Base-by-base conservation (phyloP, 2,113 vertebrate genomes). In the Ailurus styani region DNA sequence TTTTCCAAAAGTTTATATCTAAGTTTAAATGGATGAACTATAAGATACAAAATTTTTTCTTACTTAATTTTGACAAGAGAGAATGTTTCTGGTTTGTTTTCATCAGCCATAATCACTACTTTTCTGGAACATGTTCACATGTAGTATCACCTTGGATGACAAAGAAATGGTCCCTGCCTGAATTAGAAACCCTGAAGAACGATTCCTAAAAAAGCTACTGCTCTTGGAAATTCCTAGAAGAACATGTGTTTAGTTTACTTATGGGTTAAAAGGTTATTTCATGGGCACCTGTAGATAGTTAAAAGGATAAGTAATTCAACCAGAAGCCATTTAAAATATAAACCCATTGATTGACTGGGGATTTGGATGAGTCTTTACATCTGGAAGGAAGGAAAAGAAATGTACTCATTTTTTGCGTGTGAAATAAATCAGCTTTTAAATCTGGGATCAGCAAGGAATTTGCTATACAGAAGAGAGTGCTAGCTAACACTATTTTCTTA, bases 341-440 rank as follows among this genome's bases (percentile, higher is more conserved):
- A 86, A 77, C 31, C 37, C 31, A 45, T 60, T 90, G 47, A 96
- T 68, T 91, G 60, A 97, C 18, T 87, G 34, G 87, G 42, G 62
- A 90, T 97, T 84, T 95, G 23, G 40, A 64, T 83, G 66, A 90
- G 14, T 72, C 78, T 73, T 95, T 75, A 79, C 31, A 92, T 84
- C 50, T 93, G 62, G 10, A 96, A 82, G 29, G 50, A 73, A 91
- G 14, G 21, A 52, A 11, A n/a, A 70, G 54, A 79, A 91, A 81
- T 52, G 13, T 29, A 34, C 29, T 66, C 47, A n/a, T 90, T 93
- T 94, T 52, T 40, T 85, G 86, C 34, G 21, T 55, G 95, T 68
- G 25, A 96, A 96, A 97, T 96, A 94, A 90, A 97, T 94, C 45
- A 84, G 3, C 1, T 78, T 93, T 96, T 93, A 87, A 96, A 97